These are phyloP conservation scores for Harmothoe impar DNA, from an alignment of 2,888 invertebrate species.

Conservation along the genomic window DNA sequence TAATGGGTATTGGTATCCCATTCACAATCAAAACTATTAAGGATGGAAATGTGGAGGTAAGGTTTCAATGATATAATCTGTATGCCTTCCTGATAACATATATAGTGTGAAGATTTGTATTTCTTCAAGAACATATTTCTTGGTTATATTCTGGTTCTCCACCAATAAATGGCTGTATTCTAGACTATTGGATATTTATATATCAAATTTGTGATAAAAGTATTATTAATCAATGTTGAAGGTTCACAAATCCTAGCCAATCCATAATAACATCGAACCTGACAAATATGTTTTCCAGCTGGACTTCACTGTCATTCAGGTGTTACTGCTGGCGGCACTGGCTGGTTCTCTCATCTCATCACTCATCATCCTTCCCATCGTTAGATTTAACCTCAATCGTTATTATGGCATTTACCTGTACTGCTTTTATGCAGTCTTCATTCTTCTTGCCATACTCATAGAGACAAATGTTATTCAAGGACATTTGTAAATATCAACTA, in stretches of 20 bases:
- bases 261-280: no score
- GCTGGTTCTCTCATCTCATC: constrained; percentile 74
- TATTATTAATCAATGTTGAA: no score
- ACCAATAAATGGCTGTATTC: no score
- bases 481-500: background rate
- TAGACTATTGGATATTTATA: no score
- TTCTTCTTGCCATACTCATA: constrained; percentile 85
- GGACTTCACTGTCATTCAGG: constrained; percentile 62
- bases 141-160: no score
- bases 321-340: constrained; percentile 66
- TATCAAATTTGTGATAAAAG: no score
- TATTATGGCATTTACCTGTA: constrained; percentile 85
- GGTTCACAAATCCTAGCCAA: no score
- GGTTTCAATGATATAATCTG: no score
- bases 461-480: constrained; percentile 82
- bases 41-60: constrained; percentile 19
- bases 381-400: constrained; percentile 84
- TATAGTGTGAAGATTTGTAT: no score
- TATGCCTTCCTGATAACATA: no score
- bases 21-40: constrained; percentile 37
- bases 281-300: constrained; percentile 66
- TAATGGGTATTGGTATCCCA: constrained; percentile 52
- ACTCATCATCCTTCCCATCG: constrained; percentile 84
- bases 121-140: no score
- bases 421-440: constrained; percentile 84